These are phyloP conservation scores for Drosophila mimica DNA, from an alignment of 2,888 invertebrate species.

Conservation along the genomic window DNA sequence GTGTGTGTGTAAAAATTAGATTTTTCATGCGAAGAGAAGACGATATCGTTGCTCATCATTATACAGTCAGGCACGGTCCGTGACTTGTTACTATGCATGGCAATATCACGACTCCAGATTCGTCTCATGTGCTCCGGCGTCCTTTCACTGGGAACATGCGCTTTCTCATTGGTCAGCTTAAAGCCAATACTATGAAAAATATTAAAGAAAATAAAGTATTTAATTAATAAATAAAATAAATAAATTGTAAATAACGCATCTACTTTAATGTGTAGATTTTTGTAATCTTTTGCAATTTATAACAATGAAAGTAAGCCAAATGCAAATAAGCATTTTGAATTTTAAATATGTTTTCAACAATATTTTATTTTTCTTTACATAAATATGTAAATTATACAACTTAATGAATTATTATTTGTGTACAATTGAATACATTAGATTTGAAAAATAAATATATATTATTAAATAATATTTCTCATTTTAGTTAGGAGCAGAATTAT, in stretches of 20 bases:
- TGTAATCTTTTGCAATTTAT: neutral
- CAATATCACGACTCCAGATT: conserved; percentile 67
- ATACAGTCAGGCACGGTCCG: conserved; percentile 63
- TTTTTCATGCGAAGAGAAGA: conserved; percentile 68
- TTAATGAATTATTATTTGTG: neutral
- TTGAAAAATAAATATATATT: neutral
- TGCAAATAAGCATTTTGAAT: neutral
- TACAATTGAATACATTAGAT: neutral
- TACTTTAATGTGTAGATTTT: neutral
- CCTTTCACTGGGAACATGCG: conserved; percentile 14
- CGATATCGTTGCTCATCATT: conserved; percentile 71
- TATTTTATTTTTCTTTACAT: neutral
- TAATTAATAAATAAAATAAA: neutral
- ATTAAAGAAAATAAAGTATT: neutral
- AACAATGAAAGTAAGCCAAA: neutral
- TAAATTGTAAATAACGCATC: neutral
- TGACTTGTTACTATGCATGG: conserved; percentile 67
- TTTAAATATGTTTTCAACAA: neutral
- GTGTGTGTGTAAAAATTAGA: conserved; percentile 66
- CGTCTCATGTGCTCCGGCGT: conserved; percentile 38
- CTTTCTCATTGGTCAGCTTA: neutral
- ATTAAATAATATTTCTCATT: neutral
- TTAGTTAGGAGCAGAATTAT: neutral
- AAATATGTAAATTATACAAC: neutral
- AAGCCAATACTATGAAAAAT: neutral